Conservation (phyloP, 2,797 vertebrate species). For the Ctenochaetus hawaiiensis region DNA sequence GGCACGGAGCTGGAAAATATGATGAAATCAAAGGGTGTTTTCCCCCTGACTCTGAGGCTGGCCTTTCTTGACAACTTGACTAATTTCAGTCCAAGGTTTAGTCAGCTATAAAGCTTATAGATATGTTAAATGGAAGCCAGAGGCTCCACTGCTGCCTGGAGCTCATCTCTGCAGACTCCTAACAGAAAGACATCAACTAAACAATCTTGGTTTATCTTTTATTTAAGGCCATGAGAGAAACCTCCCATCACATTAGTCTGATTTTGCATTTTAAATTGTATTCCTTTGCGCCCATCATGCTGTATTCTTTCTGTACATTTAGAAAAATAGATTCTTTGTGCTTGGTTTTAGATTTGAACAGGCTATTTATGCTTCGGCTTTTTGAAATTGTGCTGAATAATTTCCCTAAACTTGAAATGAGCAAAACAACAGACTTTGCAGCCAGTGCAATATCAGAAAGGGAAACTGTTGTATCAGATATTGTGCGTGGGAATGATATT, state of each 20-base stretch:
- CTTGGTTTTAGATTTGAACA: neutral
- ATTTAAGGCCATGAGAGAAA: neutral
- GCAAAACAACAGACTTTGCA: neutral
- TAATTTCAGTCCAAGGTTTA: constrained; percentile 65
- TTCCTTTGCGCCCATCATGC: neutral
- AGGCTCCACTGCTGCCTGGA: constrained; percentile 21
- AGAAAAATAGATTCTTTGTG: constrained; percentile 1
- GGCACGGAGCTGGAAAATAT: constrained; percentile 61
- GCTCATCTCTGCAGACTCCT: constrained; percentile 36
- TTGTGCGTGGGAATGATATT: constrained; percentile 14
- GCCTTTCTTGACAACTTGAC: constrained; percentile 60
- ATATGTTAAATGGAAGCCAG: constrained; percentile 43
- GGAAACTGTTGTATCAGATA: constrained; percentile 2
- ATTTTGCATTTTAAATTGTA: constrained; percentile 7
- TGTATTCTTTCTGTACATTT: neutral
- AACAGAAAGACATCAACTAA: constrained; percentile 11
- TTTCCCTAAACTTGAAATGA: neutral
- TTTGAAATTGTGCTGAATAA: neutral
- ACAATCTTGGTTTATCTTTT: constrained; percentile 6
- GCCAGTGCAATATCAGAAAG: neutral
- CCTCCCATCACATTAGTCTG: neutral
- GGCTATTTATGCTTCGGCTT: neutral
- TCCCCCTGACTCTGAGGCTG: constrained; percentile 49
- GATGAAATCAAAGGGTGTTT: constrained; percentile 69
- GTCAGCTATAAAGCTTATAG: constrained; percentile 53